phyloP scores from a whole-genome alignment of 2,113 vertebrate genomes.

The Cryptotis parvus region DNA sequence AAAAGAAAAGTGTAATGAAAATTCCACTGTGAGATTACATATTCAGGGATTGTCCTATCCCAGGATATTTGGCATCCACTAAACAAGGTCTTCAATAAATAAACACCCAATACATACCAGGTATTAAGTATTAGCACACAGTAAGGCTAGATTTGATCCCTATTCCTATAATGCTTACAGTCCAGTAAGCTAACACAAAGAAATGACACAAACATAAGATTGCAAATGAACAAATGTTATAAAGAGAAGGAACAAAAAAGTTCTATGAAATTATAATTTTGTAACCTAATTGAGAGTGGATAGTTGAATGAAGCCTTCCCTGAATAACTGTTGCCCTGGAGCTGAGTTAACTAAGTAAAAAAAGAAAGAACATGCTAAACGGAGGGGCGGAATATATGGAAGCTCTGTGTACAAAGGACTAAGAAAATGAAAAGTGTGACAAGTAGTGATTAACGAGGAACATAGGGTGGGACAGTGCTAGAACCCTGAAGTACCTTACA shows the following conservation, averaged over 20 bases:
- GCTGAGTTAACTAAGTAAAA: conserved; percentile 32
- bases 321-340: neutral
- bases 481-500: conserved; percentile 9
- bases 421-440: conserved; percentile 16
- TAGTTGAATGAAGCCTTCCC: neutral
- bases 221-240: neutral
- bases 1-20: neutral
- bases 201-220: conserved; percentile 35
- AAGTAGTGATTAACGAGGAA: neutral
- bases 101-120: neutral
- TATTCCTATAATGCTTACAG: neutral
- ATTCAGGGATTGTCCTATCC: neutral
- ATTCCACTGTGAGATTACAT: conserved; percentile 36
- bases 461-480: neutral
- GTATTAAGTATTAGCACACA: neutral
- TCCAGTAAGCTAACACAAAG: neutral
- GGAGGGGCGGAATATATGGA: conserved; percentile 11
- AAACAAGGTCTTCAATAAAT: conserved; percentile 12
- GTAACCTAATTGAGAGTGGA: conserved; percentile 21
- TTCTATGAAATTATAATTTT: conserved; percentile 16
- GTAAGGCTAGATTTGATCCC: neutral
- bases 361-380: conserved; percentile 12
- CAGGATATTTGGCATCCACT: neutral
- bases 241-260: neutral
- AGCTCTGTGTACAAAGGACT: neutral